Evolutionary conservation across 1,140 invertebrate species (phyloP).

Genomic region (Mamestra configurata): DNA sequence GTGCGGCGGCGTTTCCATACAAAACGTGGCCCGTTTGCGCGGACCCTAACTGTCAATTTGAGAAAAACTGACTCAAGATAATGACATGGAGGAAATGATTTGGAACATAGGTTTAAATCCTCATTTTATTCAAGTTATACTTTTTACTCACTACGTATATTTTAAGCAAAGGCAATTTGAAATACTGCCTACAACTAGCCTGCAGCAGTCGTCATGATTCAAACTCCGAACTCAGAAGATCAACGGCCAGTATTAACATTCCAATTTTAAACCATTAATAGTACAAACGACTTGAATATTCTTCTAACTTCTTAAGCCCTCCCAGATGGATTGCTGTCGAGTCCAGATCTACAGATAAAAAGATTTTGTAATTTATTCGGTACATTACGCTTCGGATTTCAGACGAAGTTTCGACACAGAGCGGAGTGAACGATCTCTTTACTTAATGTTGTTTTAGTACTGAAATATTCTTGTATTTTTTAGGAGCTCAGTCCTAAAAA

Average conservation of each 20-base stretch:
- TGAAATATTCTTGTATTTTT: constrained; percentile 21
- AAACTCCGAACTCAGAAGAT: constrained; percentile 29
- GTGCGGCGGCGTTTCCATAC: too few relatives aligned
- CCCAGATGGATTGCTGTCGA: constrained; percentile 62
- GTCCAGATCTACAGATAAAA: constrained; percentile 70
- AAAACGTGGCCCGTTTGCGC: too few relatives aligned
- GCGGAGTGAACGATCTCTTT: constrained; percentile 20
- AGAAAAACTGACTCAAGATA: too few relatives aligned
- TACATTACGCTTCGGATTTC: constrained; percentile 44
- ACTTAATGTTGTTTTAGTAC: constrained; percentile 31
- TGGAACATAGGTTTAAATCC: too few relatives aligned
- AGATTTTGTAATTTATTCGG: constrained; percentile 57
- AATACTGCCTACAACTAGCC: background rate
- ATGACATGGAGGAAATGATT: too few relatives aligned
- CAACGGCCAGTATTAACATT: constrained; percentile 55
- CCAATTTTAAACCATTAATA: constrained; percentile 66
- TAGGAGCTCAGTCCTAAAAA: constrained; percentile 1
- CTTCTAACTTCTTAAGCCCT: constrained; percentile 59
- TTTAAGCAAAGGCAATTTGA: background rate
- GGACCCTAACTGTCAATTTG: too few relatives aligned
- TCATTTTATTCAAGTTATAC: background rate
- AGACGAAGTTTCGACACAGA: constrained; percentile 36
- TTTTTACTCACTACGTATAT: background rate
- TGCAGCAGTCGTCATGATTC: constrained; percentile 12
- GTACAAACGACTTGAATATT: constrained; percentile 66